Percentiles rank a stretch among this genome's conserved stretches.
phyloP scores from a whole-genome alignment of 1,140 invertebrate genomes.

The Heliothis subflexa region DNA sequence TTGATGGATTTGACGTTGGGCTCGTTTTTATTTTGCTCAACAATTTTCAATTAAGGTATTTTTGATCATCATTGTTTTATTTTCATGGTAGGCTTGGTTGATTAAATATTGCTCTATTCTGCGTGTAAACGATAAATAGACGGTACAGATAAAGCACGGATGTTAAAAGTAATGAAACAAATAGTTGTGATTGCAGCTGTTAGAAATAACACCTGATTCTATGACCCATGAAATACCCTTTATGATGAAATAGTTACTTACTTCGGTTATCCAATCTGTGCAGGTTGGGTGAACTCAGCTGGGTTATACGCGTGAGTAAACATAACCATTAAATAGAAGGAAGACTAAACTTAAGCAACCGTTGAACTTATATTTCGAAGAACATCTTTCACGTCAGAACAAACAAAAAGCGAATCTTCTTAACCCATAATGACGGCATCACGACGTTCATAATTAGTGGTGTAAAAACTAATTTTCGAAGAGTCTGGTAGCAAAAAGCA shows the following conservation, averaged over 20 bases:
- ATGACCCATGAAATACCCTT: neutral
- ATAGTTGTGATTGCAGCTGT: neutral
- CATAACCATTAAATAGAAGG: neutral
- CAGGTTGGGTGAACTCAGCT: neutral
- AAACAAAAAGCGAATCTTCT: slow-evolving; percentile 34
- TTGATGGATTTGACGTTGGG: slow-evolving; percentile 6
- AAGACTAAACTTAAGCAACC: neutral
- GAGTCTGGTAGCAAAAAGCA: slow-evolving; percentile 31
- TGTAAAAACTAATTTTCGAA: slow-evolving; percentile 39
- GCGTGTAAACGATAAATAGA: neutral
- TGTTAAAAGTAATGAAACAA: slow-evolving; percentile 1
- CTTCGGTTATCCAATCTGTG: neutral
- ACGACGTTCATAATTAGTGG: slow-evolving; percentile 37
- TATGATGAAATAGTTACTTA: neutral
- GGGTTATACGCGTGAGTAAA: neutral
- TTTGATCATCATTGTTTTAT: neutral
- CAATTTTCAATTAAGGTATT: neutral
- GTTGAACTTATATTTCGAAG: neutral
- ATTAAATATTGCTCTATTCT: neutral
- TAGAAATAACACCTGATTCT: neutral
- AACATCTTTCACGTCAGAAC: slow-evolving; percentile 20
- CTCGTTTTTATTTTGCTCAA: neutral
- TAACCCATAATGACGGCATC: slow-evolving; percentile 21
- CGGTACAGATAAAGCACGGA: slow-evolving; percentile 13
- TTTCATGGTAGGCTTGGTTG: too few relatives aligned